phyloP scores from a whole-genome alignment of 1,140 invertebrate genomes.

The Megalonaias nervosa region DNA sequence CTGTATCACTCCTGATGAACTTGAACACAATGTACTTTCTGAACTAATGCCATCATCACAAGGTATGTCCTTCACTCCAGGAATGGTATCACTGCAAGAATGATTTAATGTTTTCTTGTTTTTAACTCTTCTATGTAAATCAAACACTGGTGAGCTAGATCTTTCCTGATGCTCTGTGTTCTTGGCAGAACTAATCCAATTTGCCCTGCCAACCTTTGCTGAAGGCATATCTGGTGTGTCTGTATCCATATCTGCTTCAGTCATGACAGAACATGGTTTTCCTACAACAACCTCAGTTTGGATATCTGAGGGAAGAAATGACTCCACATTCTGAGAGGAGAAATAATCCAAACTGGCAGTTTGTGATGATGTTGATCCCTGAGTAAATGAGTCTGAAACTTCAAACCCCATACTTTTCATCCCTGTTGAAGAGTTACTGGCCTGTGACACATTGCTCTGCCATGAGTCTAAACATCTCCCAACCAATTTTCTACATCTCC shows the following conservation, averaged over 20 bases:
- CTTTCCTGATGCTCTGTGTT: neutral
- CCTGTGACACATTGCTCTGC: neutral
- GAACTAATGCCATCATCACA: neutral
- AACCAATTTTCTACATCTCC: neutral
- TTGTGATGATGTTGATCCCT: conserved; percentile 26
- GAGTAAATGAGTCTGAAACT: conserved; percentile 16
- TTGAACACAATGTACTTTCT: conserved; percentile 1
- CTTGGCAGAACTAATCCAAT: neutral
- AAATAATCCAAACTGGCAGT: conserved; percentile 41
- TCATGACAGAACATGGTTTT: neutral
- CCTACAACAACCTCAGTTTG: neutral
- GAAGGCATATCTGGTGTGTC: neutral
- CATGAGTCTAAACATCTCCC: neutral
- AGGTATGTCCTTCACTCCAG: neutral
- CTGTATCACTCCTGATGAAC: conserved; percentile 1
- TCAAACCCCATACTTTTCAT: conserved; percentile 30
- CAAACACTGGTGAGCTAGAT: neutral
- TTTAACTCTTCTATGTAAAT: neutral
- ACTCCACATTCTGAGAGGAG: conserved; percentile 48
- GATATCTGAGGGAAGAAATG: conserved; percentile 32
- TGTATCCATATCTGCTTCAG: conserved; percentile 2
- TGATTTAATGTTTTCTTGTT: neutral
- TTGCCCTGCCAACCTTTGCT: neutral
- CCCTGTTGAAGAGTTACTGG: neutral
- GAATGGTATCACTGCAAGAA: neutral